phyloP scores from a whole-genome alignment of 2,888 invertebrate genomes.

The Stenurella melanura region DNA sequence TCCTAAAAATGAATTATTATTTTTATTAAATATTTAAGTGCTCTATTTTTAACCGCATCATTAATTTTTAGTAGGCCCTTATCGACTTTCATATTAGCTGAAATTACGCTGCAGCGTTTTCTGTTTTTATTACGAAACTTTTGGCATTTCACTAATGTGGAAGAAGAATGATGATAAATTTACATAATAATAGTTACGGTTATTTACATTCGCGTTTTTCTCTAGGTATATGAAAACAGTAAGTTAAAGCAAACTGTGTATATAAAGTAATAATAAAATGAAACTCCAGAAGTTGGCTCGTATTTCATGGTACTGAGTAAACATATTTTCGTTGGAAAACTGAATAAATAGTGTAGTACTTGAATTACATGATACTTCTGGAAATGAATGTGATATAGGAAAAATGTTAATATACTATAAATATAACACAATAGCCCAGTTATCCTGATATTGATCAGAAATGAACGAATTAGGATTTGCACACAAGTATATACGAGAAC shows the following conservation, averaged over 20 bases:
- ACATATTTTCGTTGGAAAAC: neutral
- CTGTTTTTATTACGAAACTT: constrained; percentile 7
- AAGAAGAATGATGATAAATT: neutral
- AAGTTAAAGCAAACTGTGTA: neutral
- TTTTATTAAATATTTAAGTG: constrained; percentile 29
- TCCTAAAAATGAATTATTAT: constrained; percentile 20
- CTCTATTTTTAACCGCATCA: constrained; percentile 9
- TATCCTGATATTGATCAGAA: too few relatives aligned
- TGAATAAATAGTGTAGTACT: too few relatives aligned
- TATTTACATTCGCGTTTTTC: neutral
- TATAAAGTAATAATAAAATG: neutral
- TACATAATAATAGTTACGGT: constrained; percentile 6
- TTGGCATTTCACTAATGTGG: neutral
- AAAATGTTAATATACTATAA: too few relatives aligned
- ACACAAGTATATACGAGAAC: too few relatives aligned
- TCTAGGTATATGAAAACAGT: neutral
- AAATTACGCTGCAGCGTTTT: neutral
- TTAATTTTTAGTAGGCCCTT: constrained; percentile 22
- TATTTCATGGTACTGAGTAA: neutral
- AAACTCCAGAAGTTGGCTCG: neutral
- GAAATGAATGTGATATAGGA: too few relatives aligned
- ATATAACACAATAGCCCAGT: too few relatives aligned
- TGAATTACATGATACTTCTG: too few relatives aligned
- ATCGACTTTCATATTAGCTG: constrained; percentile 20
- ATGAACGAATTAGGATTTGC: too few relatives aligned